A percentile compares a stretch with the other conserved stretches of the same genome.
Conservation (phyloP, 1,140 invertebrate genomes). For the Lysiphlebus fabarum region DNA sequence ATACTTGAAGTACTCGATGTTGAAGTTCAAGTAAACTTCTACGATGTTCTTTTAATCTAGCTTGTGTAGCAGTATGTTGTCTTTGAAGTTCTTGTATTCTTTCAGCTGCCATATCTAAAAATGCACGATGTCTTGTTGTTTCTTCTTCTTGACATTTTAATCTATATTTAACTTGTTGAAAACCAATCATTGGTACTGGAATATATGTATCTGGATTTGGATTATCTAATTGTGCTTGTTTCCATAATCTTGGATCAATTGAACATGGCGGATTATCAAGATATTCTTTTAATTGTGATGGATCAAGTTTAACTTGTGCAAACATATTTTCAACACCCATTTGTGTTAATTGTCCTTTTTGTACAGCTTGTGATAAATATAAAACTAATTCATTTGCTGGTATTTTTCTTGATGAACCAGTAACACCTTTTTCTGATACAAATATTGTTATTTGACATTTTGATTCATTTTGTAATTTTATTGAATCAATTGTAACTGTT, state of each 20-base stretch:
- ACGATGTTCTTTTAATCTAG: slow-evolving; percentile 72
- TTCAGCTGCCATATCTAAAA: slow-evolving; percentile 70
- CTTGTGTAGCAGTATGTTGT: slow-evolving; percentile 67
- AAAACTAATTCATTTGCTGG: slow-evolving; percentile 69
- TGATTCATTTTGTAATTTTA: slow-evolving; percentile 71
- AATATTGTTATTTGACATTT: slow-evolving; percentile 78
- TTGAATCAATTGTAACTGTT: slow-evolving; percentile 70
- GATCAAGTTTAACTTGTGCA: slow-evolving; percentile 65
- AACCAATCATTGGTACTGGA: slow-evolving; percentile 90
- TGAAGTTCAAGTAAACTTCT: slow-evolving; percentile 72
- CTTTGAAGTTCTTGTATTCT: slow-evolving; percentile 74
- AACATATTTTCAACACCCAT: slow-evolving; percentile 65
- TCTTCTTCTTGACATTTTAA: slow-evolving; percentile 80
- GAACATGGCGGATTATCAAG: slow-evolving; percentile 83
- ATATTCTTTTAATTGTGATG: slow-evolving; percentile 81
- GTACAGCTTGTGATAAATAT: slow-evolving; percentile 66
- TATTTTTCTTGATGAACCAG: slow-evolving; percentile 67
- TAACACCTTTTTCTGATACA: slow-evolving; percentile 71
- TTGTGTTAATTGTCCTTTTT: slow-evolving; percentile 67
- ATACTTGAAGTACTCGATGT: slow-evolving; percentile 71
- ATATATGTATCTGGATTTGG: slow-evolving; percentile 85
- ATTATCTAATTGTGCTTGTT: slow-evolving; percentile 90
- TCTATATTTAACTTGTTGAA: slow-evolving; percentile 77
- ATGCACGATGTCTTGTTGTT: slow-evolving; percentile 72
- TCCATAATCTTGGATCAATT: slow-evolving; percentile 77